These are phyloP conservation scores for Dendropsophus ebraccatus DNA, from an alignment of 2,113 vertebrate genomes.

Conservation along the genomic window DNA sequence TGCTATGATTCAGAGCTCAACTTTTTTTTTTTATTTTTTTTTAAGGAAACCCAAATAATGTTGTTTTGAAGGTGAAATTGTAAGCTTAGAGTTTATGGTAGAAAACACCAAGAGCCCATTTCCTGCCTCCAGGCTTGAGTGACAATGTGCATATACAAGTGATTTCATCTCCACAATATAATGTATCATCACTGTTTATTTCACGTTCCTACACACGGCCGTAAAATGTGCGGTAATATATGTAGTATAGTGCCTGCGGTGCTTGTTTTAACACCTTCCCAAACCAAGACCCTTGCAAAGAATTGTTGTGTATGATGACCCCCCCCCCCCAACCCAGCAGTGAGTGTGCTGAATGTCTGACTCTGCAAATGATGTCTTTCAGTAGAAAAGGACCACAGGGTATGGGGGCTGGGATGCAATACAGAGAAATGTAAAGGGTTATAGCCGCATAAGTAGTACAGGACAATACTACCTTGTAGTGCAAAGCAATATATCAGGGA, in stretches of 20 bases:
- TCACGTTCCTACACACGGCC: slow-evolving; percentile 36
- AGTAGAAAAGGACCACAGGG: slow-evolving; percentile 45
- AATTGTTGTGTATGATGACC: slow-evolving; percentile 30
- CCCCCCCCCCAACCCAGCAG: slow-evolving; percentile 20
- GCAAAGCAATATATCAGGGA: slow-evolving; percentile 53
- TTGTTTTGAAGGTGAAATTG: not conserved
- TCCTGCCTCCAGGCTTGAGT: not conserved
- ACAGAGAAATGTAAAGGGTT: slow-evolving; percentile 43
- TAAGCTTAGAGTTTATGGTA: slow-evolving; percentile 15
- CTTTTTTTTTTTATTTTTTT: not conserved
- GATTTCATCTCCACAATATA: slow-evolving; percentile 42
- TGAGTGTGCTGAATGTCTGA: slow-evolving; percentile 42
- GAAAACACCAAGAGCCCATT: not conserved
- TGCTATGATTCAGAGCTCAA: not conserved
- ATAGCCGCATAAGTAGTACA: slow-evolving; percentile 46
- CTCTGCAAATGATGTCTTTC: slow-evolving; percentile 58
- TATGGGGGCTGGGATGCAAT: slow-evolving; percentile 50
- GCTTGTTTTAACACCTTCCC: slow-evolving; percentile 25
- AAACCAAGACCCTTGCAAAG: slow-evolving; percentile 25
- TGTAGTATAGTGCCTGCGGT: not conserved
- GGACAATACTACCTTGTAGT: slow-evolving; percentile 57
- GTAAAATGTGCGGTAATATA: slow-evolving; percentile 26
- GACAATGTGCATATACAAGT: slow-evolving; percentile 33
- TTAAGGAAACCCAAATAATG: not conserved
- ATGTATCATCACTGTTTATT: slow-evolving; percentile 43